Base-by-base conservation (phyloP, 2,888 invertebrate genomes). In the Boloria euphrosyne region DNA sequence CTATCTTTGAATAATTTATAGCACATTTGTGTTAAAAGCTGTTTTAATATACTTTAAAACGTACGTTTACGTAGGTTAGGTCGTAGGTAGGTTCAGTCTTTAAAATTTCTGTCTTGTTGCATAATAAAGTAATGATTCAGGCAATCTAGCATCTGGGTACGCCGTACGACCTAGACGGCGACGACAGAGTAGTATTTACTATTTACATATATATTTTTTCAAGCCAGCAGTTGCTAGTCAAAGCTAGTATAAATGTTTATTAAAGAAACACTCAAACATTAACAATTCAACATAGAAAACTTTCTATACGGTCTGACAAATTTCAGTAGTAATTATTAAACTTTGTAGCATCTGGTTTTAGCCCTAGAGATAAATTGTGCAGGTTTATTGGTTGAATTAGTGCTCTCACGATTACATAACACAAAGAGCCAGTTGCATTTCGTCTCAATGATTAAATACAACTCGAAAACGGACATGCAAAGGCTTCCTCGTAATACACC, bases 401-500 rank as follows among this genome's bases (percentile, higher is more conserved):
- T 73, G 64, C 69, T 71, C 69, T 71, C 70, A 70, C 73, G 73
- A 71, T 72, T 70, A 69, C 68, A 69, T 69, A 55, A 72, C 67
- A 75, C 73, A 76, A 73, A 76, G 75, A 74, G 74, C 74, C 65
- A 66, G 46, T 64, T 69, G 73, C 74, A 74, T 75, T 75, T 72
- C 75, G 76, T 78, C 76, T 76, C 78, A 77, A 79, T 81, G 83
- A 85, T 85, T 84, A 84, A 85, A 85, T 81, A 79, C 76, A 78
- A 77, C 80, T 80, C 78, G 78, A 14, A 80, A 80, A 75, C 77
- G 75, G 73, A 76, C 76, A 71, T 72, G 75, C 78, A 80, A 82
- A 73, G 81, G 79, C 77, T 84, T 85, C 85, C 80, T 80, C 81
- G 82, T 84, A 82, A 83, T 84, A 85, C 78, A 83, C 80, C 74